Conservation (phyloP, 92 coral and sea anemone genomes). For the Pocillopora meandrina region DNA sequence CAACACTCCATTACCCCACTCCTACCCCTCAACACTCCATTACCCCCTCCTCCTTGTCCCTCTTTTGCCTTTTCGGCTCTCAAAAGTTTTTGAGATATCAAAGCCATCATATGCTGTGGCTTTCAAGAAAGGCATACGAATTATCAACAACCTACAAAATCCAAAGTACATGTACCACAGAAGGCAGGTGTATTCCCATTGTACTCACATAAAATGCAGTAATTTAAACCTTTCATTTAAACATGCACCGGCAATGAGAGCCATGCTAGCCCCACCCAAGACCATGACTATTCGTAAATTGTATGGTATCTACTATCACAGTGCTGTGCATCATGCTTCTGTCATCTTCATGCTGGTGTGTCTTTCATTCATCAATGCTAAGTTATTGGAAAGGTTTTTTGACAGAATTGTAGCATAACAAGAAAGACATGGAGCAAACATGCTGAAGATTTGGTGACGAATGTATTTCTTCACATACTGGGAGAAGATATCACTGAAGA, state of each 20-base stretch:
- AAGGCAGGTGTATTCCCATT: too few relatives aligned
- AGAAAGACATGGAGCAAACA: conserved; percentile 47
- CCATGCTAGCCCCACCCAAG: not conserved
- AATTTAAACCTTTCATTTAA: conserved; percentile 6
- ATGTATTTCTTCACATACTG: conserved; percentile 44
- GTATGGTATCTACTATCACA: conserved; percentile 41
- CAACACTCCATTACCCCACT: too few relatives aligned
- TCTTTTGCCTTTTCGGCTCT: too few relatives aligned
- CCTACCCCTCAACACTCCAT: too few relatives aligned
- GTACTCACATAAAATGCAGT: too few relatives aligned
- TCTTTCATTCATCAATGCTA: conserved; percentile 18
- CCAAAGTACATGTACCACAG: too few relatives aligned
- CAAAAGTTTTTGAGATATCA: too few relatives aligned
- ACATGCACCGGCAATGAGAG: conserved; percentile 25
- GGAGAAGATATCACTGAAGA: conserved; percentile 31
- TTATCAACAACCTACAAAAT: too few relatives aligned
- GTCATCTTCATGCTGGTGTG: conserved; percentile 27
- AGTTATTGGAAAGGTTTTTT: conserved; percentile 38
- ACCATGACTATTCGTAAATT: conserved; percentile 37
- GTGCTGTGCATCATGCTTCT: conserved; percentile 29
- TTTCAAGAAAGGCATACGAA: too few relatives aligned
- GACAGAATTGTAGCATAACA: conserved; percentile 35
- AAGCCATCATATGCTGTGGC: too few relatives aligned
- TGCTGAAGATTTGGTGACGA: conserved; percentile 39
- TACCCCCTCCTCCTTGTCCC: too few relatives aligned